Base-by-base conservation (phyloP, 2,888 invertebrate species). In the Phoenoteleia sp. region DNA sequence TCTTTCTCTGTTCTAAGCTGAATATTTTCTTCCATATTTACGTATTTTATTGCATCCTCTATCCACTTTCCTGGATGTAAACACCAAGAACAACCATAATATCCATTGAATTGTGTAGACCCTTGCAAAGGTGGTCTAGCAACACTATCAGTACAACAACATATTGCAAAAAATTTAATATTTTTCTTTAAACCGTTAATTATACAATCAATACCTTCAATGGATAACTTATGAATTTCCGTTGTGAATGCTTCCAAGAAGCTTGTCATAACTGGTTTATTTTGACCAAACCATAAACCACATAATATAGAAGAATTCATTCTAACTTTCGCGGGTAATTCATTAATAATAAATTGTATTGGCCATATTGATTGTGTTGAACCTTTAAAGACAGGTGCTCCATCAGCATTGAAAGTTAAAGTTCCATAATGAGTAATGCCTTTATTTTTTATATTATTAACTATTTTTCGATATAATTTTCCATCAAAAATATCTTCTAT, bases 171-270 rank as follows among this genome's bases (percentile, higher is more conserved):
- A 15, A 39, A 2, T 15, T 39, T 39, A 9, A 33, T 39, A 7
- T 39, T 39, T 39, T 19, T 33, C 39, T 25, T 19, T 64, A 75
- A 27, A 7, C 49, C 45, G 2, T 52, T 36, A 13, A 84, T 74
- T 9, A 6, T 74, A 19, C 74, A 84, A 7, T 17, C 13, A 21
- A 79, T 36, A 15, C 82, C 77, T n/a, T 4, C 13, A 17, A 17
- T 45, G 45, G 69, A 33, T n/a, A 75, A 15, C 11, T 54, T 21
- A 62, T 84, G 79, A 29, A 75, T 69, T 13, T 54, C 23, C 3
- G 66, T 47, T 0, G 74, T 74, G 54, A 79, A 84, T 19, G 74
- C 23, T 25, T 15, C 6, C 17, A 75, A 29, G 36, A 79, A 79
- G 2, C 54, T 42, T 25, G 17, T 29, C 56, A 80, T 80, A 9